Evolutionary conservation across 2,888 invertebrate species (phyloP).

Genomic region (Ceraclea dissimilis): DNA sequence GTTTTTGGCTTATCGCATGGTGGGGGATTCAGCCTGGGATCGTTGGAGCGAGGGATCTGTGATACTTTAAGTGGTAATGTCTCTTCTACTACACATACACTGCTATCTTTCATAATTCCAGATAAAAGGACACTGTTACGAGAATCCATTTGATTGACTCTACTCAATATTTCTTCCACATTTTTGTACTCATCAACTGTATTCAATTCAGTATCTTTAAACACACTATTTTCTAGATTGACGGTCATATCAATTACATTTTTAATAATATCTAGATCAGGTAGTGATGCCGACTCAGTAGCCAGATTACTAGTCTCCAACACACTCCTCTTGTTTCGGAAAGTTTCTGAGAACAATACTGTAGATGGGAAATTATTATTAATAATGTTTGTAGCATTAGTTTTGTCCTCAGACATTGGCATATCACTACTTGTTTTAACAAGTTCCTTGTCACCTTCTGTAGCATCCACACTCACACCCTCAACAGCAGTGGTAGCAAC

Average conservation of each 20-base stretch:
- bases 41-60: slow-evolving; percentile 33
- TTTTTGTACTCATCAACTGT: slow-evolving; percentile 42
- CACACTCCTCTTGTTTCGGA: slow-evolving; percentile 1
- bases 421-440: neutral
- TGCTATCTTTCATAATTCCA: slow-evolving; percentile 39
- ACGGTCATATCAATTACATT: slow-evolving; percentile 40
- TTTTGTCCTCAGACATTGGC: neutral
- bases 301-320: neutral
- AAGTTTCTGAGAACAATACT: slow-evolving; percentile 10
- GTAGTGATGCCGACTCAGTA: slow-evolving; percentile 35
- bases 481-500: neutral
- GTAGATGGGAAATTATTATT: slow-evolving; percentile 11
- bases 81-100: slow-evolving; percentile 28
- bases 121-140: slow-evolving; percentile 46
- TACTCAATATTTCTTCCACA: slow-evolving; percentile 45
- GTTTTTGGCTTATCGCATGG: slow-evolving; percentile 45
- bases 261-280: slow-evolving; percentile 45
- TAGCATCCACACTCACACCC: neutral
- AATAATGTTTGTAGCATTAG: neutral
- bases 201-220: slow-evolving; percentile 37
- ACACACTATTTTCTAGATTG: slow-evolving; percentile 18
- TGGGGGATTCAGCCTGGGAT: slow-evolving; percentile 44
- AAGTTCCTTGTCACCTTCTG: neutral
- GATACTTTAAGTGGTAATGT: slow-evolving; percentile 27
- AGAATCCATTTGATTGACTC: slow-evolving; percentile 48